Evolutionary conservation across 1,140 invertebrate species (phyloP).

Genomic region (Trachymyrmex septentrionalis): DNA sequence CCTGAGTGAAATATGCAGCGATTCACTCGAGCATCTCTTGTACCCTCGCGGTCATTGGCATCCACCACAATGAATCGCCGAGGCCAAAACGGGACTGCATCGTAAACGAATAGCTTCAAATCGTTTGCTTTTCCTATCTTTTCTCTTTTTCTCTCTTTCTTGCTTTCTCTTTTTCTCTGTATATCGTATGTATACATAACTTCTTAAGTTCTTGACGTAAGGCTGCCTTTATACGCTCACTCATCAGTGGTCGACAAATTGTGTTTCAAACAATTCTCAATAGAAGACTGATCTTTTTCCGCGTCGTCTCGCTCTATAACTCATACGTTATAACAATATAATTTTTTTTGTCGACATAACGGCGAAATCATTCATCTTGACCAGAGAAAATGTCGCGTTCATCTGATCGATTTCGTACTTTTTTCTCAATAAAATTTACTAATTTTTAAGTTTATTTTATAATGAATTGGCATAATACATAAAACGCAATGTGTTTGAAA

Average conservation of each 20-base stretch:
- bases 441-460: background rate
- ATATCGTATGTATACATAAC: background rate
- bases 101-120: background rate
- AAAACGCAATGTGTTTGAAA: background rate
- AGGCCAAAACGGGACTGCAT: constrained; percentile 8
- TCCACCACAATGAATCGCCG: constrained; percentile 48
- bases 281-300: constrained; percentile 28
- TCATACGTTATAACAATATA: constrained; percentile 27
- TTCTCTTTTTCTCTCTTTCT: background rate
- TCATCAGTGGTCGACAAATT: constrained; percentile 43
- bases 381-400: background rate
- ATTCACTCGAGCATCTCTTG: constrained; percentile 71
- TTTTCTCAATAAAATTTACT: background rate
- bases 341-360: background rate
- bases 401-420: background rate
- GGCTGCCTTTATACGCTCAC: constrained; percentile 1
- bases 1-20: constrained; percentile 80
- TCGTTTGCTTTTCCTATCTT: background rate
- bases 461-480: background rate
- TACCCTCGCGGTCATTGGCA: constrained; percentile 79
- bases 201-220: constrained; percentile 11
- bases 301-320: constrained; percentile 2
- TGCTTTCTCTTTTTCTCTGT: background rate
- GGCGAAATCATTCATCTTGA: background rate
- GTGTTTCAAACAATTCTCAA: constrained; percentile 45